phyloP scores from a whole-genome alignment of 2,797 vertebrate species.

The Apodemus agrarius region DNA sequence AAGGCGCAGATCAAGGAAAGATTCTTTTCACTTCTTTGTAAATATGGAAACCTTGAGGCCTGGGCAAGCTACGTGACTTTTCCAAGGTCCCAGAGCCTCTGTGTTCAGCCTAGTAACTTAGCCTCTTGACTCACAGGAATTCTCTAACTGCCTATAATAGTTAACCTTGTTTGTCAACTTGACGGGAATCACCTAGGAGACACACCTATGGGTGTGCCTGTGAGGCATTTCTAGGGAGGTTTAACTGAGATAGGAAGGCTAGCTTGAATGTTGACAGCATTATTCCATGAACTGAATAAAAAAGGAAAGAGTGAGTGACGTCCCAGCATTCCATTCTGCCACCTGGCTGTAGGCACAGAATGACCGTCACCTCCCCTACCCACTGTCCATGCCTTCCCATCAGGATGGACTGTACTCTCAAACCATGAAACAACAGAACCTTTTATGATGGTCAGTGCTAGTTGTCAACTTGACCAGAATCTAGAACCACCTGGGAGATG shows the following conservation, averaged over 20 bases:
- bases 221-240: not conserved
- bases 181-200: not conserved
- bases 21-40: not conserved
- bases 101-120: not conserved
- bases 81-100: too few species aligned
- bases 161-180: not conserved
- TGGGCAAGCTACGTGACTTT: not conserved
- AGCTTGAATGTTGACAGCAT: not conserved
- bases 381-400: too few species aligned
- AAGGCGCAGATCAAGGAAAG: not conserved
- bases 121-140: not conserved
- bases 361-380: not conserved
- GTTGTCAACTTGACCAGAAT: not conserved
- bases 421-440: not conserved
- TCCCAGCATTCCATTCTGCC: not conserved
- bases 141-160: not conserved
- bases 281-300: not conserved
- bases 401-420: not conserved
- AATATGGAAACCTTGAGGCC: not conserved
- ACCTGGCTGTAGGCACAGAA: not conserved
- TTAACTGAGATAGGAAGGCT: not conserved
- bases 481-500: not conserved
- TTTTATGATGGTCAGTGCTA: not conserved
- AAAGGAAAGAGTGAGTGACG: not conserved
- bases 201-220: not conserved